These are phyloP conservation scores for Auanema freiburgensis DNA, from an alignment of 2,888 invertebrate species.

Conservation along the genomic window DNA sequence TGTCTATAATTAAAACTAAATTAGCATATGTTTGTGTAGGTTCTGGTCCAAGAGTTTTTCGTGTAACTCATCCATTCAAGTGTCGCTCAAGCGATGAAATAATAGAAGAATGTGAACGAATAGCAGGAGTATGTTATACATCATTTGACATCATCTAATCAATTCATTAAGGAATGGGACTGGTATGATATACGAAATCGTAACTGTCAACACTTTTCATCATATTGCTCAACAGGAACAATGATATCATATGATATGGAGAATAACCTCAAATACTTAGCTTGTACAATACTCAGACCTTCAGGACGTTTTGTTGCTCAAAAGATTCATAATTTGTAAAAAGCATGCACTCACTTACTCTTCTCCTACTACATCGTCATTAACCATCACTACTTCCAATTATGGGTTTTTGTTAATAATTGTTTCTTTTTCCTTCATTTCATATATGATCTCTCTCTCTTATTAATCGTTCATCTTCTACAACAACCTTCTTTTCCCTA, in stretches of 20 bases:
- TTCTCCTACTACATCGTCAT: no score
- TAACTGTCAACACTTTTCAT: slow-evolving; percentile 53
- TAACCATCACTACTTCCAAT: no score
- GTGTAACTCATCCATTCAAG: slow-evolving; percentile 36
- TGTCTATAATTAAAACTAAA: neutral
- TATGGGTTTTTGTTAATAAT: no score
- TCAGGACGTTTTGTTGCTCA: slow-evolving; percentile 17
- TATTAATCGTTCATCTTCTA: no score
- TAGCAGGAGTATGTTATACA: neutral
- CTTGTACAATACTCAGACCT: slow-evolving; percentile 41
- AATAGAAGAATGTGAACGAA: slow-evolving; percentile 10
- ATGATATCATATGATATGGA: slow-evolving; percentile 50
- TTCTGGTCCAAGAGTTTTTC: slow-evolving; percentile 29
- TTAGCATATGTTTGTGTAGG: slow-evolving; percentile 5
- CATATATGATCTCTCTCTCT: no score
- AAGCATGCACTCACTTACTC: no score
- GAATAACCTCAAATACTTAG: slow-evolving; percentile 36
- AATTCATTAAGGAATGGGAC: slow-evolving; percentile 18
- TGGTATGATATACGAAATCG: slow-evolving; percentile 46
- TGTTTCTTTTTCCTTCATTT: no score
- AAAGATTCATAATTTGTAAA: no score
- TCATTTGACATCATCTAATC: neutral
- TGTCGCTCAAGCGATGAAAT: slow-evolving; percentile 25
- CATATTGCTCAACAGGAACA: slow-evolving; percentile 39
- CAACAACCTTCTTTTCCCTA: no score